phyloP scores from a whole-genome alignment of 2,888 invertebrate genomes.

The Calephelis perditalis region DNA sequence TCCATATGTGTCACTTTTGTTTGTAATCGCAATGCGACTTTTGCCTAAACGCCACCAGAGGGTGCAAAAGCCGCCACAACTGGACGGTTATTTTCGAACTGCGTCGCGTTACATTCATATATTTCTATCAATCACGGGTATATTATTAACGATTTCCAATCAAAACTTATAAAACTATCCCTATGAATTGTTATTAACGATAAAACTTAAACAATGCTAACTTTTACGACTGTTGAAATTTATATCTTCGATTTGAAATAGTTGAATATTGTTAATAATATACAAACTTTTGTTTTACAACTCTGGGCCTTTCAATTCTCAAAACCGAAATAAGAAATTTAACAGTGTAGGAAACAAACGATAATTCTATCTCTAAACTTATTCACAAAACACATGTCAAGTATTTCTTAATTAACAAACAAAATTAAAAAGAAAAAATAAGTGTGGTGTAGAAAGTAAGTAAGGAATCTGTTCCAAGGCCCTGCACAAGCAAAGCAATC shows the following conservation, averaged over 20 bases:
- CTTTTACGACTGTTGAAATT: conserved; percentile 7
- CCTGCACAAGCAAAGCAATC: conserved; percentile 75
- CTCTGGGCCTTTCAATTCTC: conserved; percentile 59
- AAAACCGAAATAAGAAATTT: conserved; percentile 15
- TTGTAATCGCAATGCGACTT: conserved; percentile 51
- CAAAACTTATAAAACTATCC: conserved; percentile 10
- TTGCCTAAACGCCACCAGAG: conserved; percentile 57
- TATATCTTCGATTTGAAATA: conserved; percentile 21
- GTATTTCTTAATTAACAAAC: conserved; percentile 26
- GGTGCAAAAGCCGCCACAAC: conserved; percentile 71
- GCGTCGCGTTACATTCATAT: conserved; percentile 54
- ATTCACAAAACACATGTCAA: not conserved
- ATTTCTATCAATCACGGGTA: conserved; percentile 32
- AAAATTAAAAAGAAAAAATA: conserved; percentile 36
- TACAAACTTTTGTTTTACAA: conserved; percentile 44
- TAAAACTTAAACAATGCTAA: conserved; percentile 8
- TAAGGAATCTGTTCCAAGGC: conserved; percentile 51
- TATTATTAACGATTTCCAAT: conserved; percentile 34
- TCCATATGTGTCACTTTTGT: conserved; percentile 41
- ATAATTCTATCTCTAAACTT: not conserved
- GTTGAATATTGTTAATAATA: conserved; percentile 40
- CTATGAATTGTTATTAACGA: not conserved
- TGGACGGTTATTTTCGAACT: conserved; percentile 74
- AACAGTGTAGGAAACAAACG: conserved; percentile 13
- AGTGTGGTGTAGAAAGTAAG: conserved; percentile 31